Base-by-base conservation (phyloP, 92 coral and sea anemone genomes). In the Parazoanthus swiftii region DNA sequence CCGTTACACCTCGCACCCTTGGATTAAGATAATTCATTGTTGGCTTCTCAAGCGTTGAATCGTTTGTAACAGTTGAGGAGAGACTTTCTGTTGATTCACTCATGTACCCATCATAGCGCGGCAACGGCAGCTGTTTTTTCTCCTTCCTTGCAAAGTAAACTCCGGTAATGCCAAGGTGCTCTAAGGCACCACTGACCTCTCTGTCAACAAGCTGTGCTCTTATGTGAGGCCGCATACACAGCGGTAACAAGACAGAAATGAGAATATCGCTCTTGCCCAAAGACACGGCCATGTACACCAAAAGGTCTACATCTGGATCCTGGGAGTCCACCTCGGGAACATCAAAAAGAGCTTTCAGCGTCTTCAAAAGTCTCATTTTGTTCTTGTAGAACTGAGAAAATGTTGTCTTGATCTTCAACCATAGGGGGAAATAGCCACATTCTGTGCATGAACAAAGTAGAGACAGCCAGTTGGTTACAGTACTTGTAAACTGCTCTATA, bases 381-480 rank as follows among this genome's bases (percentile, higher is more conserved):
- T 75, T 89, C 56, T 90, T 85, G 26, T 89, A 86, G 83, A 95
- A 95, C 81, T 93, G 90, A 39, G 90, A 67, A 81, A 95, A 95
- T 38, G 71, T 88, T 58, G 74, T 84, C 33, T 76, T 93, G 80
- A 93, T 85, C 89, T 89, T 91, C 65, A 95, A 86, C 98, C 98
- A 95, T 23, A 95, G 84, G 23, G 95, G 98, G 63, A 91, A 95
- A 79, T 93, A 95, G n/a, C 95, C 95, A 65, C 90, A 93, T 68
- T 90, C 98, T 95, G 85, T 65, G 33, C 33, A 29, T 29, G 82
- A 82, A 73, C 44, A 50, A 71, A 44, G 16, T 23, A 83, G n/a
- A 51, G 9, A 44, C 26, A 78, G 21, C 14, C 10, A 44, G 54
- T 50, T 33, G 36, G 39, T 79, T 48, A 48, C 51, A 46, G 50